These are phyloP conservation scores for Macrophya alboannulata DNA, from an alignment of 2,888 invertebrate genomes.

Conservation along the genomic window DNA sequence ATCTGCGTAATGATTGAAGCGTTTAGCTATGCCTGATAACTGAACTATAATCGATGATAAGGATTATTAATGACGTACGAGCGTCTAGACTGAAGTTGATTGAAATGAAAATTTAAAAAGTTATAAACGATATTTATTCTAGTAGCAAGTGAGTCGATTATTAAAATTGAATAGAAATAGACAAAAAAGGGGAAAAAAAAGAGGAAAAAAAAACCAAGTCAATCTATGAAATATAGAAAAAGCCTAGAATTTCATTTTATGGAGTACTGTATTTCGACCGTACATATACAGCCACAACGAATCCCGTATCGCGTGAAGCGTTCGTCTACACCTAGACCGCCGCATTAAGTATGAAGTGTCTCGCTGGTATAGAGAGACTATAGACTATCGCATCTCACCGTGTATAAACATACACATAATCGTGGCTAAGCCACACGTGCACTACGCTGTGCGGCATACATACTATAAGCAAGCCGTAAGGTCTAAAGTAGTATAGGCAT, in stretches of 20 bases:
- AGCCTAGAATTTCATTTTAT: background rate
- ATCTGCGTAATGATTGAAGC: background rate
- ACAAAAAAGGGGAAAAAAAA: background rate
- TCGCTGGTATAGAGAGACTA: background rate
- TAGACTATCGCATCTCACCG: slow-evolving; percentile 22
- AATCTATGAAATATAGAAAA: background rate
- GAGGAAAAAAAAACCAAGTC: background rate
- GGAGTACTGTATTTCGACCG: background rate
- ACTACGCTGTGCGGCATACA: background rate
- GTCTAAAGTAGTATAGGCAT: slow-evolving; percentile 39
- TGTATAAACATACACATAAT: slow-evolving; percentile 27
- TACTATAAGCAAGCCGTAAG: background rate
- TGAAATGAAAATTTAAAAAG: background rate
- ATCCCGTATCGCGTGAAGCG: slow-evolving; percentile 45
- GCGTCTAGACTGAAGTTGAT: background rate
- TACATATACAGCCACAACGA: slow-evolving; percentile 5
- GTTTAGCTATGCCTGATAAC: background rate
- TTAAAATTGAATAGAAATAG: background rate
- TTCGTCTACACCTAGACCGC: slow-evolving; percentile 18
- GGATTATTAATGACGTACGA: background rate
- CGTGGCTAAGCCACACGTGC: slow-evolving; percentile 39
- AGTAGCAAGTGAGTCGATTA: background rate
- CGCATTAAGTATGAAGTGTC: background rate
- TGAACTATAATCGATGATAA: background rate
- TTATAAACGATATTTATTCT: background rate